Conservation (phyloP, 1,140 invertebrate species). For the Drosophila trapezifrons region DNA sequence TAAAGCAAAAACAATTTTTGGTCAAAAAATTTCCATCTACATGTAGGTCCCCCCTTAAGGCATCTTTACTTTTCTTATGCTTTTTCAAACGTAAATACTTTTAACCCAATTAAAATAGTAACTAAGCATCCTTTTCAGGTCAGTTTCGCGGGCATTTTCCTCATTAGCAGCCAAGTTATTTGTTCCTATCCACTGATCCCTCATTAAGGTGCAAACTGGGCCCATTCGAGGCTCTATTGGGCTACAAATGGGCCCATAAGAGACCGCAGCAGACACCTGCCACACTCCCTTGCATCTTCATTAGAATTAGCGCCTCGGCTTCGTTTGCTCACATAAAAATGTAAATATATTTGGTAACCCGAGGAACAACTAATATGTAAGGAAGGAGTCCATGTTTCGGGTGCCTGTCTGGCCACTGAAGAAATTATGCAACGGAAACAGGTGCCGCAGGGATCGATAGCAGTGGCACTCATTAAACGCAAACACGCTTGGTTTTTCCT, state of each 20-base stretch:
- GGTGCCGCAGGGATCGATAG: constrained; percentile 56
- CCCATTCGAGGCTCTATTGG: constrained; percentile 26
- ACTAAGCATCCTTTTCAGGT: constrained; percentile 8
- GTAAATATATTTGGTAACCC: constrained; percentile 63
- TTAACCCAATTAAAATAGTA: background rate
- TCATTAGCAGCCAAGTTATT: constrained; percentile 58
- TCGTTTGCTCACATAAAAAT: constrained; percentile 23
- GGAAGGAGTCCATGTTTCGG: constrained; percentile 12
- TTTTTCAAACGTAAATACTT: background rate
- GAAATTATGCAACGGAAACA: constrained; percentile 74
- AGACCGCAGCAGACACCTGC: constrained; percentile 59
- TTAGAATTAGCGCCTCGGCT: constrained; percentile 63
- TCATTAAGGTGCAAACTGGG: constrained; percentile 48
- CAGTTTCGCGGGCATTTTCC: constrained; percentile 6
- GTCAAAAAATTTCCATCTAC: too few species aligned
- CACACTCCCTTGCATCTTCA: constrained; percentile 67
- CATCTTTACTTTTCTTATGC: background rate
- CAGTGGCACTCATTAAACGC: constrained; percentile 61
- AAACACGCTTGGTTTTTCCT: constrained; percentile 38
- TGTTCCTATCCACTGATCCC: constrained; percentile 19
- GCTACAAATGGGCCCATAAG: constrained; percentile 32
- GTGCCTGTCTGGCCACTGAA: constrained; percentile 11
- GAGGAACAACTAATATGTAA: constrained; percentile 27
- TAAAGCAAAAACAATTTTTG: too few species aligned
- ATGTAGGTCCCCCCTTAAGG: too few species aligned